phyloP scores from a whole-genome alignment of 2,888 invertebrate genomes.

The Leucophora obtusa region DNA sequence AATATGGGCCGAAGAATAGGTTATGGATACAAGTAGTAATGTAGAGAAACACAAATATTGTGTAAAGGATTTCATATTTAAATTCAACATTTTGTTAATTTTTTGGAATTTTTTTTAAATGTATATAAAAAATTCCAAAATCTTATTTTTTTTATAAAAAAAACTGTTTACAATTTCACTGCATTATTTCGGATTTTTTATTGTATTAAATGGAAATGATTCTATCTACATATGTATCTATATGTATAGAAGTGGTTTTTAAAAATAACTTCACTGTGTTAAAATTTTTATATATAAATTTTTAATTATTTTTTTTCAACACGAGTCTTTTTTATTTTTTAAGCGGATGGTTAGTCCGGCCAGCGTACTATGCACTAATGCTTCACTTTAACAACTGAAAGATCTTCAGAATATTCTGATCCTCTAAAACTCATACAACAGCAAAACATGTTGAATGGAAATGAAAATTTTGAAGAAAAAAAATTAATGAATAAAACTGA shows the following conservation, averaged over 20 bases:
- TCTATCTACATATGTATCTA: slow-evolving; percentile 13
- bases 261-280: slow-evolving; percentile 72
- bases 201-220: slow-evolving; percentile 44
- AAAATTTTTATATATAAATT: slow-evolving; percentile 28
- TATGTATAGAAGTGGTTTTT: slow-evolving; percentile 67
- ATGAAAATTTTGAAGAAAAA: slow-evolving; percentile 21
- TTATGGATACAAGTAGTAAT: slow-evolving; percentile 65
- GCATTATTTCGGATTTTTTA: slow-evolving; percentile 44
- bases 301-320: slow-evolving; percentile 28
- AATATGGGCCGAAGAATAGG: slow-evolving; percentile 68
- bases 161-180: slow-evolving; percentile 39
- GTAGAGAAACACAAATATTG: slow-evolving; percentile 67
- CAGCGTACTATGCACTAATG: slow-evolving; percentile 68
- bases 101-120: slow-evolving; percentile 31
- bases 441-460: slow-evolving; percentile 54
- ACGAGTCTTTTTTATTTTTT: slow-evolving; percentile 27
- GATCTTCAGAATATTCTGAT: slow-evolving; percentile 68
- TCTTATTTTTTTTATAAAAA: slow-evolving; percentile 1
- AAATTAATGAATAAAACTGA: slow-evolving; percentile 28
- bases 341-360: slow-evolving; percentile 48
- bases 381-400: slow-evolving; percentile 70
- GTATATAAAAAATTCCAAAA: slow-evolving; percentile 17
- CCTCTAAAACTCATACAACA: slow-evolving; percentile 70
- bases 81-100: slow-evolving; percentile 53
- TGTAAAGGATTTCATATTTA: slow-evolving; percentile 63